These are phyloP conservation scores for Drosophila anceps DNA, from an alignment of 2,888 invertebrate species.

Conservation along the genomic window DNA sequence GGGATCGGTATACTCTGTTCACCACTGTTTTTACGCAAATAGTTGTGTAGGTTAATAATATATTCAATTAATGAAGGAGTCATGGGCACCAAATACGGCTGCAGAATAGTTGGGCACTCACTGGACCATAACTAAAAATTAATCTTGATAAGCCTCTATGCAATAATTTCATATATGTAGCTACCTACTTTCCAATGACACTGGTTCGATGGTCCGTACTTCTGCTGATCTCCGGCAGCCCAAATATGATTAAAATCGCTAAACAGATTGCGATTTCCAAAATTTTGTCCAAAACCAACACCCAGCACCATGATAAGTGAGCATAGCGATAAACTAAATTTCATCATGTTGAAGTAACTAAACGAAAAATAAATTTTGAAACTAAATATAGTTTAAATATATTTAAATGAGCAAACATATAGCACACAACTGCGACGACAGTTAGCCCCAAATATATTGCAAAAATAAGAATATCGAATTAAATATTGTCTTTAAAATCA, in stretches of 20 bases:
- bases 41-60: slow-evolving; percentile 14
- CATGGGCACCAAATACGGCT: neutral
- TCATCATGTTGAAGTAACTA: slow-evolving; percentile 12
- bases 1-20: accelerated
- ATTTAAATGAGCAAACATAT: neutral
- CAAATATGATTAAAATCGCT: neutral
- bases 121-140: slow-evolving; percentile 4
- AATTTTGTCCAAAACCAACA: slow-evolving; percentile 1
- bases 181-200: slow-evolving; percentile 9
- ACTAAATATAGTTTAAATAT: neutral
- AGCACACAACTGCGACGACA: neutral
- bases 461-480: neutral
- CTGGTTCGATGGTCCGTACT: neutral
- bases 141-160: neutral
- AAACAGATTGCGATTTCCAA: neutral
- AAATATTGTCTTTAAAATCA: neutral
- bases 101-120: neutral
- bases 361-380: slow-evolving; percentile 3
- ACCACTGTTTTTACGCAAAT: neutral
- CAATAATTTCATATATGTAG: neutral
- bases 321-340: slow-evolving; percentile 3
- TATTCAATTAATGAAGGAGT: neutral
- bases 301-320: slow-evolving; percentile 8
- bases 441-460: neutral
- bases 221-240: neutral